Percentiles rank a stretch among this genome's conserved stretches.
Conservation (phyloP, 2,888 invertebrate species). For the Galeopsomyia nigrocyanea region DNA sequence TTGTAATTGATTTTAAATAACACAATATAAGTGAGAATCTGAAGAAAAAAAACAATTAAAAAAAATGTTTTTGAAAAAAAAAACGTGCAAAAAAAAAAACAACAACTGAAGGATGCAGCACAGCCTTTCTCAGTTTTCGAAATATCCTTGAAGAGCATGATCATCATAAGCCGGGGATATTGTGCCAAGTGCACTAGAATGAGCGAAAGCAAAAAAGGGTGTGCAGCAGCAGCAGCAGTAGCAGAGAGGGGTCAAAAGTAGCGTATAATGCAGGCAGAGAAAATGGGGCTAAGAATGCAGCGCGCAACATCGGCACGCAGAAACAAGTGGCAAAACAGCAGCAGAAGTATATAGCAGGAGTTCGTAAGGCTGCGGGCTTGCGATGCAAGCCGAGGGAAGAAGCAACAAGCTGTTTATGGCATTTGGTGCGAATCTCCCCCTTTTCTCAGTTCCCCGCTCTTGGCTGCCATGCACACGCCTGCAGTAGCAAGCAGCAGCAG, state of each 20-base stretch:
- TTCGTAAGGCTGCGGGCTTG: conserved; percentile 4
- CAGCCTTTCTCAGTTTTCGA: conserved; percentile 20
- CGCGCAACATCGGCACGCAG: not conserved
- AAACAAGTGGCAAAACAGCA: not conserved
- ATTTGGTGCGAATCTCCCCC: conserved; percentile 47
- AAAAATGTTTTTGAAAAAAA: no score
- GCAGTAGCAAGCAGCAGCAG: conserved; percentile 15
- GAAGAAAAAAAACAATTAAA: no score
- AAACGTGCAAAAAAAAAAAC: no score
- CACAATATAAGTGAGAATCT: no score
- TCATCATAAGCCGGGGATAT: not conserved
- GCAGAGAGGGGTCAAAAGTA: conserved; percentile 35
- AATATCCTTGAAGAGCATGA: conserved; percentile 31
- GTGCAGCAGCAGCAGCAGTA: no score
- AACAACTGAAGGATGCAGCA: no score
- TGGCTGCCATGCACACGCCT: not conserved
- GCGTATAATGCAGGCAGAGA: conserved; percentile 12
- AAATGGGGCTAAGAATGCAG: conserved; percentile 4
- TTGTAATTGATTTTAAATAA: no score
- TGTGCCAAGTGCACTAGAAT: conserved; percentile 39
- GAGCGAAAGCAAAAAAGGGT: not conserved
- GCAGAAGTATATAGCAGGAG: not conserved
- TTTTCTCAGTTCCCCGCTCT: not conserved
- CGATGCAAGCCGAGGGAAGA: conserved; percentile 50
- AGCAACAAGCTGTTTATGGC: conserved; percentile 68